phyloP scores from a whole-genome alignment of 2,888 invertebrate species.

The Synanthedon andrenaeformis region DNA sequence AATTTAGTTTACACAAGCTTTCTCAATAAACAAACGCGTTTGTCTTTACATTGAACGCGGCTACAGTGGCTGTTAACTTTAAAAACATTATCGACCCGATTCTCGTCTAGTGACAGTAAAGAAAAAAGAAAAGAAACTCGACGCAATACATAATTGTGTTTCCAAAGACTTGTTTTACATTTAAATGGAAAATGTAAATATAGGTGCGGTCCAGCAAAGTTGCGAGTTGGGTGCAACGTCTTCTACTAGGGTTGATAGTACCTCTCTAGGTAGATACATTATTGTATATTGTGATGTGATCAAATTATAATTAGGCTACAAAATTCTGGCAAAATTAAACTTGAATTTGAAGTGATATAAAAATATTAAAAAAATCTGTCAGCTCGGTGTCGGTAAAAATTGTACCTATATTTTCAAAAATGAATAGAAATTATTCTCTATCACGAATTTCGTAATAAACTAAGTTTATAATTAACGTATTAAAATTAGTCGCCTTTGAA shows the following conservation, averaged over 20 bases:
- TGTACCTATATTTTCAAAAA: no score
- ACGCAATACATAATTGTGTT: background rate
- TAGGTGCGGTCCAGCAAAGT: background rate
- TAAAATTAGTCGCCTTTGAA: no score
- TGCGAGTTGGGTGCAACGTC: background rate
- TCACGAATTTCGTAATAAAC: no score
- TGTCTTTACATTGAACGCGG: background rate
- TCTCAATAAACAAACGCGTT: constrained; percentile 41
- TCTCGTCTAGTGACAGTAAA: background rate
- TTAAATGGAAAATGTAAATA: background rate
- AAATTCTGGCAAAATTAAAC: no score
- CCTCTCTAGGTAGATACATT: background rate
- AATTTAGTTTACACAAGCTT: constrained; percentile 35
- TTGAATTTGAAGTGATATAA: no score
- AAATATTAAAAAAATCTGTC: no score
- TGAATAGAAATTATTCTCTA: no score
- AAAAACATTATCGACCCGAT: background rate
- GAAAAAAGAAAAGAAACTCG: background rate
- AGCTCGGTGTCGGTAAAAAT: no score
- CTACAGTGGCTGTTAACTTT: background rate
- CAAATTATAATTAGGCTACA: no score
- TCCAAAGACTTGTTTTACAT: background rate
- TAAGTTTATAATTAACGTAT: no score
- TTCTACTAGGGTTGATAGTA: background rate
- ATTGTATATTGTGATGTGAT: background rate